Evolutionary conservation across 2,888 invertebrate genomes (phyloP).

Genomic region (Trichacis sp.): DNA sequence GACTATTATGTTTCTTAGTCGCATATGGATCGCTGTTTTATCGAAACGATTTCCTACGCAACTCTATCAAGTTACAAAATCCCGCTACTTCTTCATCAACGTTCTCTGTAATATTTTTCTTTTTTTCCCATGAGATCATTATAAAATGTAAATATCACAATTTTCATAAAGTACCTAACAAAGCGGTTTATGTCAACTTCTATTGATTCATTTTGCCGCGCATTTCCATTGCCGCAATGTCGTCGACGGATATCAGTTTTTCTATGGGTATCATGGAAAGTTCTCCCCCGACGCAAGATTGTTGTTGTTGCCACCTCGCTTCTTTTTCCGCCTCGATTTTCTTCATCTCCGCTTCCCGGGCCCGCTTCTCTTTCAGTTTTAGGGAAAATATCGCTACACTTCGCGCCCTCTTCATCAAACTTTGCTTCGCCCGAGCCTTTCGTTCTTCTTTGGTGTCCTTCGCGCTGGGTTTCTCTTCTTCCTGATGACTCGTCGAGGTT

Average conservation of each 20-base stretch:
- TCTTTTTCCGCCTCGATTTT: constrained; percentile 74
- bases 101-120: no score
- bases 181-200: constrained; percentile 12
- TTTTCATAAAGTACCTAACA: neutral
- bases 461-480: constrained; percentile 70
- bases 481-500: constrained; percentile 73
- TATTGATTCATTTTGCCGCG: constrained; percentile 65
- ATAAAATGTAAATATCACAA: constrained; percentile 1
- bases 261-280: constrained; percentile 88
- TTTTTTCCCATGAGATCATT: neutral
- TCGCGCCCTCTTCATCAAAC: constrained; percentile 84
- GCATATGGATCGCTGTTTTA: neutral
- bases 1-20: neutral
- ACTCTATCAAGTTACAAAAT: neutral
- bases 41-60: constrained; percentile 1
- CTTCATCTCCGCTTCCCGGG: constrained; percentile 80
- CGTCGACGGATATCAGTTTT: constrained; percentile 73
- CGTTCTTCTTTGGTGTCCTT: constrained; percentile 70
- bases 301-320: constrained; percentile 72
- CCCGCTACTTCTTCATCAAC: neutral
- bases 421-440: constrained; percentile 79
- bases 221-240: constrained; percentile 68
- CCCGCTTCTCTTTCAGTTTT: constrained; percentile 82
- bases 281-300: constrained; percentile 83
- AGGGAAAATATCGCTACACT: constrained; percentile 89